Conservation (phyloP, 2,888 invertebrate genomes). For the Brenthis hecate region DNA sequence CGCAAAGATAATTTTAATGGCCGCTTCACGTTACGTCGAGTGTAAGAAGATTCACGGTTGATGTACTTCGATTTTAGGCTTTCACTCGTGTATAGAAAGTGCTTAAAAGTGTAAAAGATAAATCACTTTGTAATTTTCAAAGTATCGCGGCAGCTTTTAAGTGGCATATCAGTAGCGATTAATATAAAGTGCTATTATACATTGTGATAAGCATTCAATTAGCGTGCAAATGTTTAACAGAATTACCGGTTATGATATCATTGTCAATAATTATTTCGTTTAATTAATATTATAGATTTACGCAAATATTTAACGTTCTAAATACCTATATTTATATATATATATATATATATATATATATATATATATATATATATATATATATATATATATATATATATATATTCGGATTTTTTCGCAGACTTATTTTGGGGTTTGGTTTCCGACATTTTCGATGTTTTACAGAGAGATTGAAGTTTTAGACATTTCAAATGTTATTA, state of each 20-base stretch:
- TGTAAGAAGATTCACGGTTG: conserved; percentile 50
- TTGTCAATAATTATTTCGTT: not conserved
- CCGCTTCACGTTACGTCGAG: conserved; percentile 56
- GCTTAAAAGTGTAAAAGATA: conserved; percentile 38
- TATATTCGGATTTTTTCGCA: no score
- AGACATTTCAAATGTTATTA: no score
- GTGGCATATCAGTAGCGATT: conserved; percentile 24
- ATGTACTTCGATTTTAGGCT: conserved; percentile 56
- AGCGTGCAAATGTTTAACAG: conserved; percentile 2
- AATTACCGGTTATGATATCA: not conserved
- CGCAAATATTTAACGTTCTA: no score
- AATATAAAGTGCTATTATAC: conserved; percentile 20
- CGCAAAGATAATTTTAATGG: conserved; percentile 68
- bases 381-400: no score
- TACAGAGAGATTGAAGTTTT: no score
- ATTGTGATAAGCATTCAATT: conserved; percentile 20
- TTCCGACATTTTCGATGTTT: no score
- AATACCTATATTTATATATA: no score
- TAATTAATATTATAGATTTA: not conserved
- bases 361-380: no score
- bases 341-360: no score
- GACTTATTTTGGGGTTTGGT: no score
- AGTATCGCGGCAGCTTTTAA: conserved; percentile 25
- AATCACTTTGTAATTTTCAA: conserved; percentile 29
- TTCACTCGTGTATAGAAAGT: conserved; percentile 53